Percentiles rank a stretch among this genome's conserved stretches.
phyloP scores from a whole-genome alignment of 2,888 invertebrate species.

The Ariolimax columbianus region DNA sequence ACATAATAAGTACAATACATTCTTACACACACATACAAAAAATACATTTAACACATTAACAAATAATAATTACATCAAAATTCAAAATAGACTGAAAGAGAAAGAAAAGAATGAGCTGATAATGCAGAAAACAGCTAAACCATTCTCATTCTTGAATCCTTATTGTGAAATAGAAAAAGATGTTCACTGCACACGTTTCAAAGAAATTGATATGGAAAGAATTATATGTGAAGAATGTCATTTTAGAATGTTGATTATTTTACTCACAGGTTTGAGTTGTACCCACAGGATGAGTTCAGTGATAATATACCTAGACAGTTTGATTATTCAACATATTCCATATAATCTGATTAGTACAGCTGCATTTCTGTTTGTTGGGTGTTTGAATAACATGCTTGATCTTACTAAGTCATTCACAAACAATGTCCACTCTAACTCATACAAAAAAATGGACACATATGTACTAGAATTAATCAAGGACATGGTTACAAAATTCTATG shows the following conservation, averaged over 20 bases:
- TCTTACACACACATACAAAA: neutral
- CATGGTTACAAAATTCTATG: too few species aligned
- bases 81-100: neutral
- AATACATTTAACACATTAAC: neutral
- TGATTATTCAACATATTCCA: too few species aligned
- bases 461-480: too few species aligned
- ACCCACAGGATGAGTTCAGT: neutral
- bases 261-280: too few species aligned
- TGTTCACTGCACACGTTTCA: neutral
- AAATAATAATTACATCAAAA: neutral
- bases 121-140: neutral
- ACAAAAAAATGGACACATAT: neutral
- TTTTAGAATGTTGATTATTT: neutral
- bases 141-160: too few species aligned
- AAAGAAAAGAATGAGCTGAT: neutral
- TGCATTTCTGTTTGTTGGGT: neutral
- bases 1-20: neutral
- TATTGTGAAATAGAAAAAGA: neutral
- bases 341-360: too few species aligned
- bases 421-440: neutral
- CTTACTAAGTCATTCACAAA: neutral
- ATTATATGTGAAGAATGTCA: neutral
- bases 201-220: neutral
- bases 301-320: neutral
- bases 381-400: neutral